These are phyloP conservation scores for Ariopsis seemanni DNA, from an alignment of 2,113 vertebrate genomes.

Conservation along the genomic window DNA sequence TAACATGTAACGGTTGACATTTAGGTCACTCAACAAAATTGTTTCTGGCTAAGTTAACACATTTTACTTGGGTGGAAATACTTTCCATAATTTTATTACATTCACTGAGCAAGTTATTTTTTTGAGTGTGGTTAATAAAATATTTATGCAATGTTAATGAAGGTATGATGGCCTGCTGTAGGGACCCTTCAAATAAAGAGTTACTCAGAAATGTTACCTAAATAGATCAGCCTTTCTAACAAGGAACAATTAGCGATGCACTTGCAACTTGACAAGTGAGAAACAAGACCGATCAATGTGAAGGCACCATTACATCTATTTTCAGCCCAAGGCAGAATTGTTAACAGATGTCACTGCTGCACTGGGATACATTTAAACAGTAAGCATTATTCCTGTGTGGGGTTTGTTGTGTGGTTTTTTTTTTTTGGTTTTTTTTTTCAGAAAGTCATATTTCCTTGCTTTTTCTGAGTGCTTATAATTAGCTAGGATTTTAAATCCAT, in stretches of 20 bases:
- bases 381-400: neutral
- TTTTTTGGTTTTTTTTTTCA: neutral
- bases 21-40: no score
- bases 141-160: constrained; percentile 13
- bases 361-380: neutral
- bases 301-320: constrained; percentile 11
- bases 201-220: neutral
- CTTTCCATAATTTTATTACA: no score
- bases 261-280: constrained; percentile 10
- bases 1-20: no score
- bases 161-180: constrained; percentile 1
- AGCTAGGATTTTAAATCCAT: neutral
- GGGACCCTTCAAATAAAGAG: constrained; percentile 3
- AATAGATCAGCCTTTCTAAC: constrained; percentile 16
- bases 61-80: no score
- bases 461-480: neutral
- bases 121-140: neutral
- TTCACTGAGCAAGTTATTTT: no score
- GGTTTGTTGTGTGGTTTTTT: neutral
- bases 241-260: constrained; percentile 3
- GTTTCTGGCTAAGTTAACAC: no score
- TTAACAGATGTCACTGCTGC: neutral
- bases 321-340: constrained; percentile 4
- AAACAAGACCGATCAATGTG: neutral
- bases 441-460: neutral